phyloP scores from a whole-genome alignment of 2,797 vertebrate species.

The Lagorchestes hirsutus region DNA sequence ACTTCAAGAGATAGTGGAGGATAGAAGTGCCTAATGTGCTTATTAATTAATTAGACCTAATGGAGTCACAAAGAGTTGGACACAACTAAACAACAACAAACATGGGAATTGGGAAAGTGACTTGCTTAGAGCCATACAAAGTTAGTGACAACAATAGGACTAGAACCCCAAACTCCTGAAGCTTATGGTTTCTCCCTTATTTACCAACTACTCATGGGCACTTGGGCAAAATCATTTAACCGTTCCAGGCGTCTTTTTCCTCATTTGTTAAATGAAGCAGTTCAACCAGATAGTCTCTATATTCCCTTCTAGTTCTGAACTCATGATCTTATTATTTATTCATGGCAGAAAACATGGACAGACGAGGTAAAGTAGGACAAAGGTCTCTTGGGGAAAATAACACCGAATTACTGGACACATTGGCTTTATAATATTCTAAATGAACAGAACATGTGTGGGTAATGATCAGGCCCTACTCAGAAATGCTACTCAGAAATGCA shows the following conservation, averaged over 20 bases:
- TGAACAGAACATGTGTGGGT: neutral
- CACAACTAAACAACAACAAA: neutral
- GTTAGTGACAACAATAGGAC: neutral
- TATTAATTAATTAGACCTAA: no score
- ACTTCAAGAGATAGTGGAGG: neutral
- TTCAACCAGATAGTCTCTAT: neutral
- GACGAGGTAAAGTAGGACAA: neutral
- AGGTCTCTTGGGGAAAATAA: neutral
- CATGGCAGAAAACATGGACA: neutral
- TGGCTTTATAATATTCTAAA: neutral
- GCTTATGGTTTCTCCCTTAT: neutral
- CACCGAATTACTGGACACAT: neutral
- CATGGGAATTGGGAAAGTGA: neutral
- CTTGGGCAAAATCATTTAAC: neutral
- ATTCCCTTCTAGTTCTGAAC: neutral
- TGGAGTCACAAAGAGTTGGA: neutral
- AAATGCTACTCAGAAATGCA: neutral
- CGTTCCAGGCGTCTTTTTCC: neutral
- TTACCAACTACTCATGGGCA: neutral
- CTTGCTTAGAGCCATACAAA: neutral
- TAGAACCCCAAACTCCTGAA: neutral
- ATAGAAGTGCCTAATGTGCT: neutral
- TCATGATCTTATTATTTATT: neutral
- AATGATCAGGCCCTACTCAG: neutral
- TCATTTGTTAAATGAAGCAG: neutral